Evolutionary conservation across 2,888 invertebrate species (phyloP).

Genomic region (Xestia xanthographa): DNA sequence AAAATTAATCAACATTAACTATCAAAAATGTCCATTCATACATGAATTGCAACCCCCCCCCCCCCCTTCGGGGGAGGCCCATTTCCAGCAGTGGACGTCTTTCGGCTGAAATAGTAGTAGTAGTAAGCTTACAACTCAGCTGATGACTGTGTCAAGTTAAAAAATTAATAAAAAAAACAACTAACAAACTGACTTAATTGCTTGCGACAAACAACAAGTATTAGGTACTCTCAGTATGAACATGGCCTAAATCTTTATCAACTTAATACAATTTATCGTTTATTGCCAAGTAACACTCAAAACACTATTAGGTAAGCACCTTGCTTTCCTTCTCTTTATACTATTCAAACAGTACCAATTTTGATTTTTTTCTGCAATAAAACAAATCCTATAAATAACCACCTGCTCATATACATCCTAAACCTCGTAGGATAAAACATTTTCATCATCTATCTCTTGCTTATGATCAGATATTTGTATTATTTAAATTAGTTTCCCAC

Average conservation of each 20-base stretch:
- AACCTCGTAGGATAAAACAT: neutral
- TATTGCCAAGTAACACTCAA: neutral
- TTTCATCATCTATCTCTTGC: neutral
- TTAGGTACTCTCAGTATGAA: neutral
- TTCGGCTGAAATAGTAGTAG: too few species aligned
- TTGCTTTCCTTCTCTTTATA: neutral
- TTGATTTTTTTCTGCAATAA: neutral
- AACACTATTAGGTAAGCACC: neutral
- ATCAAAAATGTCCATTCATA: slow-evolving; percentile 30
- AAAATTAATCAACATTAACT: neutral
- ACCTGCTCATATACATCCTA: neutral
- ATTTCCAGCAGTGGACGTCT: too few species aligned
- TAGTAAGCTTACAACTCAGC: neutral
- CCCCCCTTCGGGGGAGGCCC: too few species aligned
- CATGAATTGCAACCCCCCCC: too few species aligned
- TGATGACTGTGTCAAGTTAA: neutral
- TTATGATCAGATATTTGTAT: neutral
- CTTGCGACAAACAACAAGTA: neutral
- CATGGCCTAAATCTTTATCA: neutral
- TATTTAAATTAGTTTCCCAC: neutral
- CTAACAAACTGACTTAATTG: neutral
- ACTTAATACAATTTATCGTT: neutral
- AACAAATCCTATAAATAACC: neutral
- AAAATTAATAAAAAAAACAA: too few species aligned
- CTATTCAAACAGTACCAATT: neutral